Evolutionary conservation across 2,113 vertebrate species (phyloP), one percentile per base, ranked within the genome.

Genomic region (Rutilus rutilus): DNA sequence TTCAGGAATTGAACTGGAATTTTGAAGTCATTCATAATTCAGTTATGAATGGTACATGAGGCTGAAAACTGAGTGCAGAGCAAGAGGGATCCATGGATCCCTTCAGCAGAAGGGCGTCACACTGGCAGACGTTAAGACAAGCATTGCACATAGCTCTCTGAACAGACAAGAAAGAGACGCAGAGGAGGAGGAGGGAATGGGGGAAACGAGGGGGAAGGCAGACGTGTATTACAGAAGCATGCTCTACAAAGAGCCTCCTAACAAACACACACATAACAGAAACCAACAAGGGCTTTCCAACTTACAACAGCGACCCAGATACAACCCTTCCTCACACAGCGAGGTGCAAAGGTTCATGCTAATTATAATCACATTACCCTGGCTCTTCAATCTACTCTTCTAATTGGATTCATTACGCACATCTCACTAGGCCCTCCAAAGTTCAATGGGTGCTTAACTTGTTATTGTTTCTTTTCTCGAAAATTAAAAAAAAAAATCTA

Each of bases 391-490:
- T 86, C 88, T 54, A 74, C 82, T 54, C 30, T 30, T 88, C 78
- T 88, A 88, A 88, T 85, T 80, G 83, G 83, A 85, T 87, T 90
- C 79, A 90, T 90, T 88, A 90, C 74, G 33, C 82, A 78, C 42
- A 85, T 85, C 85, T 82, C 78, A 60, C 60, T 27, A 62, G 39
- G 78, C 85, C 65, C 85, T 78, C 23, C 52, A 78, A 83, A 39
- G 59, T 74, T 83, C 85, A 85, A 86, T 90, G 78, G 65, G 42
- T 84, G 57, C 85, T 88, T 88, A 89, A 89, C 85, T 80, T 80
- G 45, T 80, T 87, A 88, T 88, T 83, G 85, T 85, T 69, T 83
- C 21, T 73, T 54, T 78, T 57, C 45, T 62, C 4, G 0, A 17
- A 64, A 62, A 65, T 42, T 0, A 17, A 2, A 2, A n/a, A n/a